These are phyloP conservation scores for Gambusia yucatana DNA, from an alignment of 2,797 vertebrate species.

Conservation along the genomic window DNA sequence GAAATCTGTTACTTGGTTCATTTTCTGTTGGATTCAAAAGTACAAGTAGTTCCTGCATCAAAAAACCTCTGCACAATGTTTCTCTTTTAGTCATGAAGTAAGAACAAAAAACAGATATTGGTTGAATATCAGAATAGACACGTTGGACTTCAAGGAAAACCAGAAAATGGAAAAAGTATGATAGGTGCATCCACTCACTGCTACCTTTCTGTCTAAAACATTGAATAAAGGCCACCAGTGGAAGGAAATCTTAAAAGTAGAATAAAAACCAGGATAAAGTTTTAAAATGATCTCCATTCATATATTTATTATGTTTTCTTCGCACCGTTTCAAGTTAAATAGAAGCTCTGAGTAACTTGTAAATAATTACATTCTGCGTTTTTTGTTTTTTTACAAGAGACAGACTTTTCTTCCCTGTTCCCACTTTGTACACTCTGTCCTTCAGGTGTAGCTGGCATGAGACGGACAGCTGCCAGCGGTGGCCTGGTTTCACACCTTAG, in stretches of 20 bases:
- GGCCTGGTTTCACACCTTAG: constrained; percentile 80
- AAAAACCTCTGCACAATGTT: not conserved
- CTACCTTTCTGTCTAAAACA: too few relatives aligned
- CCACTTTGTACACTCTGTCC: constrained; percentile 46
- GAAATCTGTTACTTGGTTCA: not conserved
- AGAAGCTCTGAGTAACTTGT: not conserved
- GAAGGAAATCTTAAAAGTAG: not conserved
- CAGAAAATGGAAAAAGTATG: not conserved
- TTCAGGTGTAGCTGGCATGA: constrained; percentile 63
- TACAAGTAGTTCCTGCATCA: not conserved
- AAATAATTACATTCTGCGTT: not conserved
- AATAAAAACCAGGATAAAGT: not conserved
- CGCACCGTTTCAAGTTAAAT: not conserved
- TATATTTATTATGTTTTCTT: not conserved
- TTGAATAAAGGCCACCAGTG: not conserved
- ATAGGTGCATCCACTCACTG: not conserved
- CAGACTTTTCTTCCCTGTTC: not conserved
- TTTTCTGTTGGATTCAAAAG: not conserved
- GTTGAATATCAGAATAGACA: not conserved
- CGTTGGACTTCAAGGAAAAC: not conserved
- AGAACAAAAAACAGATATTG: not conserved
- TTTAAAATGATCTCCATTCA: not conserved
- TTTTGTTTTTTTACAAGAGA: not conserved
- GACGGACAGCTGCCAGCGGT: constrained; percentile 69
- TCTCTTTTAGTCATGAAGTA: not conserved